These are phyloP conservation scores for Zele albiditarsus DNA, from an alignment of 2,888 invertebrate species.

Conservation along the genomic window DNA sequence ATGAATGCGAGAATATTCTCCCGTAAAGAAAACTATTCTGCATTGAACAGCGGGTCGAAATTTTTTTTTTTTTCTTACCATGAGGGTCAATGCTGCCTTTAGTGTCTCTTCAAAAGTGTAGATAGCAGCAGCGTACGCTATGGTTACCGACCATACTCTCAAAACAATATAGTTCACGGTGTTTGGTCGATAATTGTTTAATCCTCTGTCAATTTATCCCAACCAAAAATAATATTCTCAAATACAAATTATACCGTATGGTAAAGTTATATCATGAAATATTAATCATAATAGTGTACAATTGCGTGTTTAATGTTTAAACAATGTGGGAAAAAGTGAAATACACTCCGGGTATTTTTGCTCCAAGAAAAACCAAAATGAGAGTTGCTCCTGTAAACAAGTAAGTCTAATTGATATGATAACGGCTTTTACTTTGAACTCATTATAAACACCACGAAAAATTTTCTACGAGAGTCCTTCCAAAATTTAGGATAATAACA, in stretches of 20 bases:
- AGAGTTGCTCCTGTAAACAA: constrained; percentile 43
- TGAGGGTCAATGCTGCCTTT: not conserved
- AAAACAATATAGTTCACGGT: constrained; percentile 6
- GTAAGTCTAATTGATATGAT: constrained; percentile 30
- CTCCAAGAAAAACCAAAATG: constrained; percentile 32
- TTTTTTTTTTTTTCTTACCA: not conserved
- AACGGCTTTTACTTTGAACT: not conserved
- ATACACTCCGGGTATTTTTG: constrained; percentile 22
- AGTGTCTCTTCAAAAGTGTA: not conserved
- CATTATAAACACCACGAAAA: too few relatives aligned
- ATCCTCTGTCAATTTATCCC: constrained; percentile 32
- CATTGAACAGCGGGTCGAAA: not conserved
- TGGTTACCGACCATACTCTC: not conserved
- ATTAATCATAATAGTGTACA: not conserved
- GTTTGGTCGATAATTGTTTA: constrained; percentile 50
- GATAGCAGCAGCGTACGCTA: not conserved
- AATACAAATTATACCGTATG: not conserved
- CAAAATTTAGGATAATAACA: too few relatives aligned
- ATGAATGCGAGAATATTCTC: not conserved
- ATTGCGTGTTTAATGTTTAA: not conserved
- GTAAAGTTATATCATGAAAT: constrained; percentile 16
- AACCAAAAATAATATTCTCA: constrained; percentile 1
- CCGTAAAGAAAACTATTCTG: too few relatives aligned
- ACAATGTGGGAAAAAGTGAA: constrained; percentile 41
- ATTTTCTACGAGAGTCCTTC: too few relatives aligned